phyloP scores from a whole-genome alignment of 30 jellyfish, hydroid and myxozoan genomes.

The Aurelia sp. region DNA sequence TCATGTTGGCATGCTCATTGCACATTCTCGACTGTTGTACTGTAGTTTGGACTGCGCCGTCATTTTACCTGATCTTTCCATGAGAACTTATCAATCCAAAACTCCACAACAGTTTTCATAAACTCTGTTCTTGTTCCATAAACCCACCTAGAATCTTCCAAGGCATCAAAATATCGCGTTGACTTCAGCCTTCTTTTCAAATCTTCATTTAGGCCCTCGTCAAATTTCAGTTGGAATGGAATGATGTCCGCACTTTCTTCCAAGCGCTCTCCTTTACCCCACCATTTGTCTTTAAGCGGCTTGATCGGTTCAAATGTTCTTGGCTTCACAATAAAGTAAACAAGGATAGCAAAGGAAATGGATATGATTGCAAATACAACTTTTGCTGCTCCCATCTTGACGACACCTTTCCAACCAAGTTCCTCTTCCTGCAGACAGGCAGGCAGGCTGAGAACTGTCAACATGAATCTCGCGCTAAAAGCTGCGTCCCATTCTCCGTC shows the following conservation, averaged over 20 bases:
- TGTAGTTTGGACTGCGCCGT: background rate
- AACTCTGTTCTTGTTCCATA: constrained; percentile 65
- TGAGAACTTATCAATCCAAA: constrained; percentile 49
- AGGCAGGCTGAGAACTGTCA: too few species aligned
- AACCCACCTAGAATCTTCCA: constrained; percentile 44
- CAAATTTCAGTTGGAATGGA: constrained; percentile 38
- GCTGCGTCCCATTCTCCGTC: too few species aligned
- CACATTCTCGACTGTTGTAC: background rate
- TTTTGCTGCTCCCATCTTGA: constrained; percentile 18
- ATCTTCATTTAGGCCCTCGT: background rate
- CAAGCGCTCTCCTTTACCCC: constrained; percentile 66
- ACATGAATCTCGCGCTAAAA: too few species aligned
- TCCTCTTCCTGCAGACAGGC: too few species aligned
- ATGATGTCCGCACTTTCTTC: constrained; percentile 24
- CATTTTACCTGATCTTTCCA: constrained; percentile 51
- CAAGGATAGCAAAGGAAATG: background rate
- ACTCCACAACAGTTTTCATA: constrained; percentile 52
- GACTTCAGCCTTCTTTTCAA: constrained; percentile 11
- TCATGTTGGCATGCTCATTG: too few species aligned
- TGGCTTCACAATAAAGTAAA: constrained; percentile 14
- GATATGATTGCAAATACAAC: constrained; percentile 31
- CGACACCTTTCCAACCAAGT: background rate
- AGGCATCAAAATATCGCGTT: constrained; percentile 46
- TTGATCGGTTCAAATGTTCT: constrained; percentile 1
- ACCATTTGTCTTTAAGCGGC: constrained; percentile 52